phyloP scores from a whole-genome alignment of 2,797 vertebrate genomes.

The Silurus lanzhouensis region DNA sequence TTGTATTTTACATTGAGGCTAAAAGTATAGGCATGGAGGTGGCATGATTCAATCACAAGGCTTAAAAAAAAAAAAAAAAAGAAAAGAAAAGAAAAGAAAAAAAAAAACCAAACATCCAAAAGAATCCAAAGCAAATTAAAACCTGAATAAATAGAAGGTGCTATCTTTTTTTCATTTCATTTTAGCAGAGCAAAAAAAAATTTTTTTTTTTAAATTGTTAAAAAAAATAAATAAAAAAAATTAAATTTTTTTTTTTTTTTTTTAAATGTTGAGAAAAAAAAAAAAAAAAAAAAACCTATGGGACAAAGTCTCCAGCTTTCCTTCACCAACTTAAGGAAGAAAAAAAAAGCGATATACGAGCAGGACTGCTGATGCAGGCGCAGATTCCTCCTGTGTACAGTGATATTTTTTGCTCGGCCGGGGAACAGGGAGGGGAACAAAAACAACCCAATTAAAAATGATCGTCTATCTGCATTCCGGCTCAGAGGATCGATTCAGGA shows the following conservation, averaged over 20 bases:
- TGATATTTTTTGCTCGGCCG: not conserved
- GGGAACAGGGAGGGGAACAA: not conserved
- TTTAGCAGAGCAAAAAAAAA: conserved; percentile 76
- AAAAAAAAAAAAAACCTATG: conserved; percentile 61
- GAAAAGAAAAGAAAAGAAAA: conserved; percentile 63
- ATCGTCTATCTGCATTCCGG: conserved; percentile 25
- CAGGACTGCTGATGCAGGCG: not conserved
- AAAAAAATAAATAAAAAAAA: conserved; percentile 55
- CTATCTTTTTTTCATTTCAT: conserved; percentile 63
- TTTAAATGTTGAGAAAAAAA: conserved; percentile 55
- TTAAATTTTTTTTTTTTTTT: too few species aligned
- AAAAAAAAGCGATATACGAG: not conserved
- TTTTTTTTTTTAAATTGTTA: conserved; percentile 55
- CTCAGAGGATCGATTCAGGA: conserved; percentile 13
- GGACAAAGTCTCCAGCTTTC: conserved; percentile 71
- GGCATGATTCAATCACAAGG: conserved; percentile 86
- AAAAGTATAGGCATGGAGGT: conserved; percentile 91
- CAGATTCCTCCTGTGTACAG: conserved; percentile 16
- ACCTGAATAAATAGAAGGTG: conserved; percentile 95
- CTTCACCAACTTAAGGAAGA: conserved; percentile 73
- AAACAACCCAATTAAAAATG: not conserved
- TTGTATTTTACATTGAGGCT: conserved; percentile 82
- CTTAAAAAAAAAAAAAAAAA: conserved; percentile 71
- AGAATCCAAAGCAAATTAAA: not conserved
- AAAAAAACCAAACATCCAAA: conserved; percentile 35